Conservation (phyloP, 2,113 vertebrate genomes). For the Syngnathus typhle region DNA sequence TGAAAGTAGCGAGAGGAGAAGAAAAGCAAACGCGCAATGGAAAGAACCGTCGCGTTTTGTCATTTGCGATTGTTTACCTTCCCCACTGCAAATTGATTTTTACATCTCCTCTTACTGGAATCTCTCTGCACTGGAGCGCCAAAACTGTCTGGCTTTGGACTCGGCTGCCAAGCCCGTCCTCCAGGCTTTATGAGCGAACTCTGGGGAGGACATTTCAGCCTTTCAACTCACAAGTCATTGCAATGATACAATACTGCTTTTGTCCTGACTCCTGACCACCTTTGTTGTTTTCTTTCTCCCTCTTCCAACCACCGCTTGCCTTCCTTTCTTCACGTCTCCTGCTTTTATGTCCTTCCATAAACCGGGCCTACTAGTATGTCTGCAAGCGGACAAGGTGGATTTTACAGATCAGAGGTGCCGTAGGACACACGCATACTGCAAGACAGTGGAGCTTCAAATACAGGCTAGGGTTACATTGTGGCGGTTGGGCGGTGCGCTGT, state of each 20-base stretch:
- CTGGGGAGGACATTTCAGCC: slow-evolving; percentile 72
- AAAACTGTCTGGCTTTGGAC: slow-evolving; percentile 66
- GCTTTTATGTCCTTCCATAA: slow-evolving; percentile 27
- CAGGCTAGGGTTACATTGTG: slow-evolving; percentile 59
- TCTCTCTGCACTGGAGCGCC: slow-evolving; percentile 63
- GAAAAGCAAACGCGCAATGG: slow-evolving; percentile 37
- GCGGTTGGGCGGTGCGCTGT: slow-evolving; percentile 61
- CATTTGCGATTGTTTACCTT: slow-evolving; percentile 79
- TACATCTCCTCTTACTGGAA: slow-evolving; percentile 80
- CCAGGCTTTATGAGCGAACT: slow-evolving; percentile 71
- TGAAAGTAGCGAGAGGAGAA: slow-evolving; percentile 49
- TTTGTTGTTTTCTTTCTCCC: slow-evolving; percentile 62
- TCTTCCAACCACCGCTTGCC: slow-evolving; percentile 23
- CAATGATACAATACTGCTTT: slow-evolving; percentile 76
- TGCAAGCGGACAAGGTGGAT: slow-evolving; percentile 45
- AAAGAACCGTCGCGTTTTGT: slow-evolving; percentile 72
- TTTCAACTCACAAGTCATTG: slow-evolving; percentile 74
- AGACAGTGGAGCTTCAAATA: slow-evolving; percentile 44
- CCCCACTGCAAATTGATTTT: slow-evolving; percentile 78
- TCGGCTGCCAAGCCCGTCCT: slow-evolving; percentile 63
- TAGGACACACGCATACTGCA: slow-evolving; percentile 33
- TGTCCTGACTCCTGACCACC: slow-evolving; percentile 70
- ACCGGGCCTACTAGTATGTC: slow-evolving; percentile 23
- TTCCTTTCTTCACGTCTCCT: slow-evolving; percentile 41
- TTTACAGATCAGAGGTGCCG: slow-evolving; percentile 31